Evolutionary conservation across 2,888 invertebrate genomes (phyloP), one percentile per base, ranked within the genome.

Genomic region (Litoditis marina): DNA sequence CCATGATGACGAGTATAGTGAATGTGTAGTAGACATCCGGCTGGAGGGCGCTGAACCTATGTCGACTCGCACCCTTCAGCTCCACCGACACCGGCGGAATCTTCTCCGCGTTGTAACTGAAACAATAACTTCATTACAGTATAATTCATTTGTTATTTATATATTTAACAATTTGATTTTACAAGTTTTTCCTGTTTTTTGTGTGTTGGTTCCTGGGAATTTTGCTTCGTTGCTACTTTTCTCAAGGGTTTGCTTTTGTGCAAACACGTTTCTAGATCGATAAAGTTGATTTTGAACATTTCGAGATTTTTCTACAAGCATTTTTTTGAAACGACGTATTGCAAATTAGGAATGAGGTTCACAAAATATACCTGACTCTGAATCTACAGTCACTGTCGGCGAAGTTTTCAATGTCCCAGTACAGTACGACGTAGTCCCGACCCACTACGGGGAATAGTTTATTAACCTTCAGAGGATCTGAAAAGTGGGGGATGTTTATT

Each of bases 381-480:
- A 77, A 81, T 31, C 77, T 66, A 58, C 74, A 74, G 47, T 80
- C 77, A 46, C 75, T 77, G 61, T 81, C 79, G n/a, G 78, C 78
- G 39, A 79, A 76, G 65, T 81, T 81, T 51, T 80, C 80, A 46
- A 81, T 76, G 44, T 79, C 78, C 81, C 81, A 81, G 58, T 71
- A 77, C 13, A 81, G 66, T 6, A 74, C 66, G 6, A 71, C 79
- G 59, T 81, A 81, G 32, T 79, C 79, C 16, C 73, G 71, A 25
- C 81, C 81, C n/a, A 81, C 68, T 2, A 81, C 70, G 2, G 80
- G 78, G 61, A 69, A 73, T 27, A 81, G 58, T 47, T 76, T 73
- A 47, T 74, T 76, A 47, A 81, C 81, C 72, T 81, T 81, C 50
- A 81, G 52, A 3, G 81, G 81, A 65, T 81, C 80, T 81, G 56